phyloP scores from a whole-genome alignment of 2,888 invertebrate genomes.

The Bellardia pandia region DNA sequence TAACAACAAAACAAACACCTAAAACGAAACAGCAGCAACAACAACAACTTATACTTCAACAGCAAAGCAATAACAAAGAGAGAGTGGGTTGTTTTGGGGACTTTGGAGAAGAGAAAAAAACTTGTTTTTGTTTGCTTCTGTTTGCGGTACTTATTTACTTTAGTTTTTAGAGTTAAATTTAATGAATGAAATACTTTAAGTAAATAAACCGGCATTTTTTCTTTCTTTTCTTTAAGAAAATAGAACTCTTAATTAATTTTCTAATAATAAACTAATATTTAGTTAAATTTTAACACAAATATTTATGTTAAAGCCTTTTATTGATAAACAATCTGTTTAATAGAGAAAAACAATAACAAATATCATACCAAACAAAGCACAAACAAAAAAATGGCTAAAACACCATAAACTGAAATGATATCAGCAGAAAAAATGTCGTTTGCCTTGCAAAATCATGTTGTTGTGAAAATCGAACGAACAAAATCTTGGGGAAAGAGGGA shows the following conservation, averaged over 20 bases:
- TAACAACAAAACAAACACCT: slow-evolving; percentile 40
- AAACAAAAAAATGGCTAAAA: slow-evolving; percentile 21
- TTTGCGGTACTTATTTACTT: background rate
- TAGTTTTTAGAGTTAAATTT: slow-evolving; percentile 1
- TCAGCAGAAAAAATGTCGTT: slow-evolving; percentile 60
- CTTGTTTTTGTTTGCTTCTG: slow-evolving; percentile 36
- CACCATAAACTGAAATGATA: slow-evolving; percentile 46
- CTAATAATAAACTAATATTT: background rate
- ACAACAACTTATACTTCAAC: background rate
- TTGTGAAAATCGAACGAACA: slow-evolving; percentile 49
- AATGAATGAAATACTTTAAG: slow-evolving; percentile 52
- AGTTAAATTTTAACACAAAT: too few relatives aligned
- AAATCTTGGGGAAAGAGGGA: slow-evolving; percentile 11
- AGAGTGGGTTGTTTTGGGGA: slow-evolving; percentile 30
- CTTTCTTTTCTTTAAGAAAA: background rate
- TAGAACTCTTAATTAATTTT: background rate
- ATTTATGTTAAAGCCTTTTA: background rate
- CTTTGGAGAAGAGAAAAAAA: slow-evolving; percentile 43
- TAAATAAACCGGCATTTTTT: slow-evolving; percentile 53
- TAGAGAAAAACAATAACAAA: background rate
- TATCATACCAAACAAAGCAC: background rate
- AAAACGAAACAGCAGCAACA: slow-evolving; percentile 4
- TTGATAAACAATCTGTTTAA: background rate
- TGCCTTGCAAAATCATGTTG: slow-evolving; percentile 64
- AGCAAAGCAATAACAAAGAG: slow-evolving; percentile 1